Percentiles rank a stretch among this genome's conserved stretches.
phyloP scores from a whole-genome alignment of 2,113 vertebrate species.

The Pterocles burchelli region DNA sequence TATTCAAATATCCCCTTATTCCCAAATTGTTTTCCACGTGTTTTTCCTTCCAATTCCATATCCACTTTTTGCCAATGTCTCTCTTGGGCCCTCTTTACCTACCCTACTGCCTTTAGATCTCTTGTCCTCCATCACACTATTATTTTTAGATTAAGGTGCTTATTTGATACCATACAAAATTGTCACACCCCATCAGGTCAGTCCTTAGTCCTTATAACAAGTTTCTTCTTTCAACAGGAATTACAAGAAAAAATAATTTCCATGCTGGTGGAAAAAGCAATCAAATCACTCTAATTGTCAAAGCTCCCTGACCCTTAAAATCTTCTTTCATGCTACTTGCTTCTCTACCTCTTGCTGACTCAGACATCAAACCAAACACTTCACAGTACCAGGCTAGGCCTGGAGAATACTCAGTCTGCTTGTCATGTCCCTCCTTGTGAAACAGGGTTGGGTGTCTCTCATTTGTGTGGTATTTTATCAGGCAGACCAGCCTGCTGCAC shows the following conservation, averaged over 20 bases:
- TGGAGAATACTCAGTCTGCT: neutral
- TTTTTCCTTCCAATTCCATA: neutral
- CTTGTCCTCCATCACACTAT: neutral
- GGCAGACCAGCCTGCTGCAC: neutral
- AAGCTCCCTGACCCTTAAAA: neutral
- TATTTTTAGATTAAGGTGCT: neutral
- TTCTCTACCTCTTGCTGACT: neutral
- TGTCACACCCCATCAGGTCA: neutral
- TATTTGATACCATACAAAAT: neutral
- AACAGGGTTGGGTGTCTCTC: fast-evolving
- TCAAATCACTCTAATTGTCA: neutral
- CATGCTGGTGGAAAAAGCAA: neutral
- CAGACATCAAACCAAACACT: neutral
- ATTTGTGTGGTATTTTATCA: neutral
- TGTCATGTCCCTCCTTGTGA: fast-evolving
- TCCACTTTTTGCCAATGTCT: neutral
- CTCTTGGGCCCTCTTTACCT: neutral
- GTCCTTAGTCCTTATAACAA: neutral
- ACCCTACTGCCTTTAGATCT: neutral
- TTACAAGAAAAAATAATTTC: neutral
- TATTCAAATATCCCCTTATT: neutral
- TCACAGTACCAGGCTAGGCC: neutral
- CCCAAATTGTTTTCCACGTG: neutral
- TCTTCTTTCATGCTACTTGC: neutral
- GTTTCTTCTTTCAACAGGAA: neutral